Evolutionary conservation across 2,113 vertebrate genomes (phyloP), one percentile per base, ranked within the genome.

Genomic region (Abramis brama): DNA sequence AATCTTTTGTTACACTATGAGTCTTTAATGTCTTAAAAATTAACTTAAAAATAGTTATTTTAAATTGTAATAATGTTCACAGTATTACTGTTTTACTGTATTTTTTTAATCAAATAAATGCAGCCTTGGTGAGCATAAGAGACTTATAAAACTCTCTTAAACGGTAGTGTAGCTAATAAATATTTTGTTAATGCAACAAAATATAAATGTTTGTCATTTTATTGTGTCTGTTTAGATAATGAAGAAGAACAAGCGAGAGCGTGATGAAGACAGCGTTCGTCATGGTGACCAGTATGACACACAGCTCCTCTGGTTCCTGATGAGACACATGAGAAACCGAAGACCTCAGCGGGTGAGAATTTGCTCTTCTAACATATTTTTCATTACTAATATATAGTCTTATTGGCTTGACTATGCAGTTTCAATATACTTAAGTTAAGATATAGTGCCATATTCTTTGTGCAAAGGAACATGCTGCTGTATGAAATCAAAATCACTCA

Each of bases 221-320:
- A 27, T 59, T 73, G 62, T 83, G 25, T n/a, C 81, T 3, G 11
- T 75, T 10, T 89, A 98, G 97, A 95, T 98, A 89, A 98, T 98
- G 93, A 98, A 98, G 94, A 98, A 98, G 92, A 99, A 99, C 93
- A 99, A 98, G 91, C 94, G 96, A 27, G 97, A 98, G 85, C 94
- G 97, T 0, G 97, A 99, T 0, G 96, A 98, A 87, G 97, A 98
- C 90, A 97, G 96, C 59, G 91, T 97, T 68, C 96, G 97, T 76
- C 97, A 98, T 39, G 96, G 97, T 0, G 97, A 99, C 91, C 94
- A 97, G 93, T 98, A 98, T 0, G 97, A 98, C 91, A 97, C 96
- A 85, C 97, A 98, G 93, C 95, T 98, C 94, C 95, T 99, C 85
- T 99, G 97, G 97, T 98, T 98, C 92, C 96, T 99, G 78, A 98